A percentile compares a stretch with the other conserved stretches of the same genome.
Evolutionary conservation across 2,888 invertebrate genomes (phyloP).

Genomic region (Eristalinus aeneus): DNA sequence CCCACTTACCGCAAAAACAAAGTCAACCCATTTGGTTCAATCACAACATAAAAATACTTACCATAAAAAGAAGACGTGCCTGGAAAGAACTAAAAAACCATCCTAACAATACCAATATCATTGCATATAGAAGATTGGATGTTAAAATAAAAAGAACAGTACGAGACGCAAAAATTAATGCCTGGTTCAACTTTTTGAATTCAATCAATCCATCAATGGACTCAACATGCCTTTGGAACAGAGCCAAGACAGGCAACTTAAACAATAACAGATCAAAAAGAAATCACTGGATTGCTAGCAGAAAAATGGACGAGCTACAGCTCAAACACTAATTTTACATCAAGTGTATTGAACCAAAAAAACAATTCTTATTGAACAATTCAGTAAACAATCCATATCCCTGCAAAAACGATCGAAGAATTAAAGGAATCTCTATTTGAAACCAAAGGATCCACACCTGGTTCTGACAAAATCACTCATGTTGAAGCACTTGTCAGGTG

Average conservation of each 20-base stretch:
- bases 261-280: too few relatives aligned
- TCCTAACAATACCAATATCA: neutral
- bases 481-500: constrained; percentile 1
- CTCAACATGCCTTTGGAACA: neutral
- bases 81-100: neutral
- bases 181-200: neutral
- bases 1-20: neutral
- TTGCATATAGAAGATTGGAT: neutral
- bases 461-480: constrained; percentile 7
- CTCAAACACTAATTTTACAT: neutral
- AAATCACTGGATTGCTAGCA: too few relatives aligned
- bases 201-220: neutral
- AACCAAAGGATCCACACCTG: constrained; percentile 4
- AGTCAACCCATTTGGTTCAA: neutral
- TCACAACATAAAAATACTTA: neutral
- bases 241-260: neutral
- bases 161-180: neutral
- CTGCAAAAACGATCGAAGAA: neutral
- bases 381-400: neutral
- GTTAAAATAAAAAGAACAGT: neutral
- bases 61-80: neutral
- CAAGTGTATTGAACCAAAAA: too few relatives aligned
- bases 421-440: neutral
- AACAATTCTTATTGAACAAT: neutral
- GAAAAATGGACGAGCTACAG: neutral